Evolutionary conservation across 1,140 invertebrate species (phyloP), one percentile per base, ranked within the genome.

Genomic region (Ylistrum balloti): DNA sequence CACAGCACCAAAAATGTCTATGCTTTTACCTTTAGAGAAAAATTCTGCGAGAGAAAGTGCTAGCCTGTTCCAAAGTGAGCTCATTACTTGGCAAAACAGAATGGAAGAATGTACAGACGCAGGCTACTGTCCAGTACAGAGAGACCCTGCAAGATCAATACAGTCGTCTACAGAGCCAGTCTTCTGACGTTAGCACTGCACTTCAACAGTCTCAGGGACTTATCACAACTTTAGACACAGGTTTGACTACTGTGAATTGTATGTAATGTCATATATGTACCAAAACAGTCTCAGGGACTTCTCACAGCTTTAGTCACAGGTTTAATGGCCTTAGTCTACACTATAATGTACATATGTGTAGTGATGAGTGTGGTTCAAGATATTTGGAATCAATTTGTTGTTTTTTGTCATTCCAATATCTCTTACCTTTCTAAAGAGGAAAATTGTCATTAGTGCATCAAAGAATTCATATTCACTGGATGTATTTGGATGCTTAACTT

Each of bases 181-280:
- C 56, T 74, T 74, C 56, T 7, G 22, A 74, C 17, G n/a, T 74
- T 28, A 74, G 17, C 22, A 74, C 3, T 28, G 56, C 56, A 74
- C 56, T 74, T 7, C 56, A 74, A 9, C 56, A 74, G 56, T 28
- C 56, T 5, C 22, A 74, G 22, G 56, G n/a, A 5, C 56, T 74
- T n/a, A 22, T 74, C n/a, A 74, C 56, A 74, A n/a, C 56, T 11
- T 74, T 74, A 74, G 56, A 74, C n/a, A 74, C 56, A 74, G 56
- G 56, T 74, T 17, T 28, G 41, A 13, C 17, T 9, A 17, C 35
- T 17, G 20, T 48, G 11, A 48, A 48, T 17, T 22, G n/a, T n/a
- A n/a, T n/a, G n/a, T n/a, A n/a, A n/a, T n/a, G n/a, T n/a, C n/a
- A 56, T 2, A 7, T 11, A 2, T 20, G 22, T 17, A 56, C 45